Evolutionary conservation across 2,113 vertebrate species (phyloP).

Genomic region (Uria aalge): DNA sequence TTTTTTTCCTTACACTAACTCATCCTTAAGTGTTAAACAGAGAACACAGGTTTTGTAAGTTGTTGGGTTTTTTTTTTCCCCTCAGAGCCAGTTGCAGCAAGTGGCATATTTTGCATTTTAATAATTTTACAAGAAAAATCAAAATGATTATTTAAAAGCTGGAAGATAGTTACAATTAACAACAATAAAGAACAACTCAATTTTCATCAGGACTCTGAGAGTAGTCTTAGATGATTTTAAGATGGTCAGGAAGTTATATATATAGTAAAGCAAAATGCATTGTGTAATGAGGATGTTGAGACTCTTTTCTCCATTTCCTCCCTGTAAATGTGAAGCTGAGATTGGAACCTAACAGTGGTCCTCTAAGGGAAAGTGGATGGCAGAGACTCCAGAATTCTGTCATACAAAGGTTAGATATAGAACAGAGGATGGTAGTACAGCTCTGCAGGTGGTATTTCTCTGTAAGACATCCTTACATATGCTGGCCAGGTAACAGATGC

Average conservation of each 20-base stretch:
- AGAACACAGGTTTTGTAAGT: background rate
- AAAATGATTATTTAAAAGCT: background rate
- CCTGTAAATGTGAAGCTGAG: background rate
- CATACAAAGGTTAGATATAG: background rate
- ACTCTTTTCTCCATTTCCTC: background rate
- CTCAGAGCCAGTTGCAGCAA: background rate
- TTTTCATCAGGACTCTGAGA: background rate
- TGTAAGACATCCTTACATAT: background rate
- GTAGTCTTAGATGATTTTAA: background rate
- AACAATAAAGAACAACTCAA: background rate
- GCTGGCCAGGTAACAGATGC: background rate
- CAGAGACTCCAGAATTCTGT: background rate
- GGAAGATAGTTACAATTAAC: background rate
- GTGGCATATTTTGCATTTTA: background rate
- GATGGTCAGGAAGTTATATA: background rate
- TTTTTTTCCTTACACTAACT: background rate
- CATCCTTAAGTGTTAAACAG: background rate
- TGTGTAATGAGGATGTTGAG: background rate
- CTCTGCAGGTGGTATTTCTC: background rate
- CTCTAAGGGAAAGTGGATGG: background rate
- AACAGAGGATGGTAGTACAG: background rate
- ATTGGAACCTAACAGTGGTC: background rate
- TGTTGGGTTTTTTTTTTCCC: background rate
- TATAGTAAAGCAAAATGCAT: background rate
- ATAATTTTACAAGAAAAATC: background rate